Evolutionary conservation across 1,140 invertebrate genomes (phyloP).

Genomic region (Bicyclus anynana): DNA sequence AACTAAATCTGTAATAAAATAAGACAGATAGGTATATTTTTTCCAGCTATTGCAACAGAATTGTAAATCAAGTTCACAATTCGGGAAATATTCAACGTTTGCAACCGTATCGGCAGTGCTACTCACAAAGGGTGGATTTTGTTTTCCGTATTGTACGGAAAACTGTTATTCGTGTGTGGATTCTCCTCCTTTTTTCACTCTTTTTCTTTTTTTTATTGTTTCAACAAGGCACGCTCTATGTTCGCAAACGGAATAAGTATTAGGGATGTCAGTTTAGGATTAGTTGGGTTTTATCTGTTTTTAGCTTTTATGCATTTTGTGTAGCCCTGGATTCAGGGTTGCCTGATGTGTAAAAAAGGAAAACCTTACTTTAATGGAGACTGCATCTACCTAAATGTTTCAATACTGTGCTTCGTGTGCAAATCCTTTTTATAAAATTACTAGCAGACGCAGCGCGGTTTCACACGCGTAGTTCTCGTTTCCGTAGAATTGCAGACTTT

Average conservation of each 20-base stretch:
- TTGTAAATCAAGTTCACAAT: slow-evolving; percentile 29
- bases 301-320: background rate
- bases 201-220: background rate
- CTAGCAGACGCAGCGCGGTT: no score
- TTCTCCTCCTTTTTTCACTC: slow-evolving; percentile 8
- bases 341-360: no score
- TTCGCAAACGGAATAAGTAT: slow-evolving; percentile 4
- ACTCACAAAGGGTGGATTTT: slow-evolving; percentile 35
- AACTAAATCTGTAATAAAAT: no score
- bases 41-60: slow-evolving; percentile 23
- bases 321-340: background rate
- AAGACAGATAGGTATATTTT: background rate
- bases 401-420: no score
- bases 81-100: slow-evolving; percentile 22
- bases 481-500: no score
- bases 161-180: slow-evolving; percentile 28
- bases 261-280: slow-evolving; percentile 4
- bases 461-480: no score
- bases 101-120: slow-evolving; percentile 9
- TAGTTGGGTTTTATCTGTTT: background rate
- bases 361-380: no score
- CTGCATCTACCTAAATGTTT: no score
- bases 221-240: slow-evolving; percentile 19
- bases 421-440: no score
- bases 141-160: slow-evolving; percentile 31